Conservation (phyloP, 2,113 vertebrate genomes). For the Gorsachius goisagi region DNA sequence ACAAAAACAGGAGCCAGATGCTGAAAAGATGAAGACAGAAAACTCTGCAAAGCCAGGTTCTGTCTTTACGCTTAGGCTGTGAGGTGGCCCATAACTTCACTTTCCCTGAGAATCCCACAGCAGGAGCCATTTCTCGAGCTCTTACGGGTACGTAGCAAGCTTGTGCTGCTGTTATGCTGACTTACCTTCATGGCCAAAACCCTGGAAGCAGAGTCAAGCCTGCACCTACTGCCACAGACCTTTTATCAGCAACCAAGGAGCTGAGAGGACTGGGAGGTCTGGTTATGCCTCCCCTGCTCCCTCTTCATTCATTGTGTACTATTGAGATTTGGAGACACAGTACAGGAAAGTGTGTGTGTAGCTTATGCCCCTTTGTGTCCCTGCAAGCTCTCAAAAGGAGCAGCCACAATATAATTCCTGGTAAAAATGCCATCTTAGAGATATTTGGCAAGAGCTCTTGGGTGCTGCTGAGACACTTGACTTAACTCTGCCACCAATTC, state of each 20-base stretch:
- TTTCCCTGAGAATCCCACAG: not conserved
- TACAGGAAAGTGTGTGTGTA: not conserved
- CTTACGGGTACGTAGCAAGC: not conserved
- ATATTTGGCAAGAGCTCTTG: not conserved
- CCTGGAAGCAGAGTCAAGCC: not conserved
- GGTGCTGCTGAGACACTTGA: not conserved
- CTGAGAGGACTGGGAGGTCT: not conserved
- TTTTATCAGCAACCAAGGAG: not conserved
- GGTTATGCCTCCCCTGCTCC: not conserved
- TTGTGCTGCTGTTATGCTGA: not conserved
- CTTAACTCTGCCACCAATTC: conserved; percentile 22
- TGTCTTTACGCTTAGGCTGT: not conserved
- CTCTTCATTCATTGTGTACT: not conserved
- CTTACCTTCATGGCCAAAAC: not conserved
- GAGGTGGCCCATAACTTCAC: not conserved
- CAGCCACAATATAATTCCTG: not conserved
- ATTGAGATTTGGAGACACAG: not conserved
- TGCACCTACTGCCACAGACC: not conserved
- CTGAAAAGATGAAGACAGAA: not conserved
- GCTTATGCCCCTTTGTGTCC: not conserved
- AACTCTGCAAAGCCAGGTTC: not conserved
- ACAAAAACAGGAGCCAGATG: not conserved
- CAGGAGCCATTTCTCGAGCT: not conserved
- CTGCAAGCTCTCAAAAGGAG: not conserved
- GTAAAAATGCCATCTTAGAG: not conserved